Base-by-base conservation (phyloP, 2,113 vertebrate species). In the Meles meles region DNA sequence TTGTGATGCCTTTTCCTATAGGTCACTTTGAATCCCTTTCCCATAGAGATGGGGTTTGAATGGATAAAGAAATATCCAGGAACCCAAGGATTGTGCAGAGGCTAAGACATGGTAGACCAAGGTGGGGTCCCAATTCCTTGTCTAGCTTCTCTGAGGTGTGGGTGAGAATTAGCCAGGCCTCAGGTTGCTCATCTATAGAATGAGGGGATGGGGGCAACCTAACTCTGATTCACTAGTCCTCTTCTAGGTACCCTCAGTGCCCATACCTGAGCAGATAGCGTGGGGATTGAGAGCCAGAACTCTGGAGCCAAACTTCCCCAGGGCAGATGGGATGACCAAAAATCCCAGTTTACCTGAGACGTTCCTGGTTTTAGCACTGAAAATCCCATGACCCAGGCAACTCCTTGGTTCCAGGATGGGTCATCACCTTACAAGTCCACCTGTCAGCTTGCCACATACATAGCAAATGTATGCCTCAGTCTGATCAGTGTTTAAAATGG, bases 251-350 rank as follows among this genome's bases (percentile, higher is more conserved):
- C 11, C 47, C 61, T 72, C 15, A 15, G 0, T n/a, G 44, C 15
- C 52, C 21, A 42, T 37, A 31, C 11, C 47, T 39, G 8, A 39
- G 18, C 15, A 39, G 31, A 79, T 0, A 13, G 5, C 31, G 31
- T 2, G 10, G 11, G 37, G 44, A 42, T 3, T 10, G 55, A 27
- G 59, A 86, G 5, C 34, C 57, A n/a, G 34, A 49, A 52, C 17
- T 29, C 14, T 0, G 20, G 18, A 90, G 25, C 67, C 55, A 82
- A 44, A n/a, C 11, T 25, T 17, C 59, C 37, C 57, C 29, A 4
- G n/a, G 11, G 18, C 1, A 6, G 3, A 37, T 3, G 37, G 20
- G 20, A 14, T 21, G 37, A 39, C 17, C 52, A 47, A 3, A 4
- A 37, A 23, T 9, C 21, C n/a, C 29, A 2, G 20, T 80, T 81